phyloP scores from a whole-genome alignment of 2,797 vertebrate species.

The Hypotaenidia okinawae region DNA sequence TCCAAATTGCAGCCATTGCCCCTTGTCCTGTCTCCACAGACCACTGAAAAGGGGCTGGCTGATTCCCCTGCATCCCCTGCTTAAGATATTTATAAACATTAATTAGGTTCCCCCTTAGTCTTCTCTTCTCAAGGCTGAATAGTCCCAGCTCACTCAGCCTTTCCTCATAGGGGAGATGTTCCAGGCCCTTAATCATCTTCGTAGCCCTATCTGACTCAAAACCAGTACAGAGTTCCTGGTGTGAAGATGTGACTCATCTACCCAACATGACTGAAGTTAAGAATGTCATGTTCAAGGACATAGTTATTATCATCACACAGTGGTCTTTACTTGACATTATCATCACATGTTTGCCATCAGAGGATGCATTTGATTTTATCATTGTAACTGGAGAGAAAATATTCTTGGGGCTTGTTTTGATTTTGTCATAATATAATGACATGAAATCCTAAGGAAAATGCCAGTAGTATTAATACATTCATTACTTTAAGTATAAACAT shows the following conservation, averaged over 20 bases:
- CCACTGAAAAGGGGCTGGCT: no score
- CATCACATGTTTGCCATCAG: neutral
- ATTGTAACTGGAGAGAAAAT: neutral
- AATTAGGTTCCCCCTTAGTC: no score
- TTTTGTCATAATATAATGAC: neutral
- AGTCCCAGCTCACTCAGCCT: no score
- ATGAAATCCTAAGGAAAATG: neutral
- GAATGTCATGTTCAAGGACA: neutral
- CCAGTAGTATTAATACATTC: neutral
- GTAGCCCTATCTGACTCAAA: neutral
- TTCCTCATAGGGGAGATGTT: no score
- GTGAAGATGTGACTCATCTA: neutral
- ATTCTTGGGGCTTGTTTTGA: neutral
- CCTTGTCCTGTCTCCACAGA: no score
- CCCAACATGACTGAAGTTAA: neutral
- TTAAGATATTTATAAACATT: no score
- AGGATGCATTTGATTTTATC: neutral
- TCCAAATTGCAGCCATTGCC: no score
- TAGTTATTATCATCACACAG: neutral
- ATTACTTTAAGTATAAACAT: neutral
- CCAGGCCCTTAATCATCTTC: no score
- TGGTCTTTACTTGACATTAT: neutral
- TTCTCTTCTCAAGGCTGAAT: no score
- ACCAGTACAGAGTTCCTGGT: neutral
- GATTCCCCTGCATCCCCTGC: no score